Base-by-base conservation (phyloP, 2,888 invertebrate species). In the Mechanitis messenoides region DNA sequence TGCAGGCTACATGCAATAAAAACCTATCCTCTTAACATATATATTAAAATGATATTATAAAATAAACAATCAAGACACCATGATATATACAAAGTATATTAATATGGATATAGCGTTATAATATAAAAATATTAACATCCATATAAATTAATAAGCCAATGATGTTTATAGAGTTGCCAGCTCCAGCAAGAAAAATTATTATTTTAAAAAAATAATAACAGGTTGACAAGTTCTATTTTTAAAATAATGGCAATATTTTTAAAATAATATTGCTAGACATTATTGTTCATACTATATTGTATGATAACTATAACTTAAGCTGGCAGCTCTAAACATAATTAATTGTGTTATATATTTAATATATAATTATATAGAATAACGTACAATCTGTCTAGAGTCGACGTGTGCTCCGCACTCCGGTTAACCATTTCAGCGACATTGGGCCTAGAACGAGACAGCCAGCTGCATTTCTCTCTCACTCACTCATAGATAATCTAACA, bases 351-450 rank as follows among this genome's bases (percentile, higher is more conserved):
- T 70, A 69, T 59, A 60, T 62, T 59, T 64, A 56, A 55, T 55
- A 61, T 61, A 62, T 61, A 61, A 61, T 66, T 63, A 69, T 65
- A 72, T 70, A 65, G 75, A 73, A 78, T 81, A 87, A 89, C 89
- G 78, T 89, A 89, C 89, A 89, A 86, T 89, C 89, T 75, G 88
- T 89, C 89, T 80, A 89, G 86, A 72, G 87, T 89, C 74, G 89
- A 87, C 72, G 88, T 86, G 83, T 89, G 87, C 79, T 90, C 89
- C 68, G 86, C 85, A 83, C 81, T 85, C 84, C 89, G 86, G 87
- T 83, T 89, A 77, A 87, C 85, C 87, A 89, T 85, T 80, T 89
- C 89, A 73, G 87, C 88, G 81, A 87, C 89, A 74, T 83, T 87
- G 75, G 89, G 89, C 87, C 89, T 89, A 88, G 83, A 89, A 89